Base-by-base conservation (phyloP, 2,797 vertebrate species). In the Aldrovandia affinis region DNA sequence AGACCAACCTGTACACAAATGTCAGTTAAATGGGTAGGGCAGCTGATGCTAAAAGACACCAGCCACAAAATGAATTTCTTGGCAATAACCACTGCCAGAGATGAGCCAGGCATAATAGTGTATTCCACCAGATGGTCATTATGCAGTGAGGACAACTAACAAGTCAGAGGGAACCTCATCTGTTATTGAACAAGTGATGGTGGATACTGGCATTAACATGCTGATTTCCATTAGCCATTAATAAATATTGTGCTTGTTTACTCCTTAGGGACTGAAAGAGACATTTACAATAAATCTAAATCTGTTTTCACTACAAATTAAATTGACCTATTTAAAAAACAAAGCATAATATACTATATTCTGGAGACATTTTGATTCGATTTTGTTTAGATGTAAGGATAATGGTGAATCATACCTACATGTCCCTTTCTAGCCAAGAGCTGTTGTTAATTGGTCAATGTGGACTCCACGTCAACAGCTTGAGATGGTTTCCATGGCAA, bases 401-500 rank as follows among this genome's bases (percentile, higher is more conserved):
- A 70, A 73, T 73, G 36, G 33, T 42, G 68, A 73, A 20, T 73
- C 68, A 47, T 77, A 20, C 39, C 42, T n/a, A 47, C 18, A n/a
- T 44, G 42, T 44, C 9, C 42, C 14, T 77, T 28, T 47, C 73
- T 10, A n/a, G 8, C 42, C 42, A 44, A 54, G 50, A 28, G 15
- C 12, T 79, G 50, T 20, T 79, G 50, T 12, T n/a, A 77, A 12
- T 50, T 12, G 28, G 78, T 79, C 78, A 79, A 52, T 25, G 30
- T 78, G 20, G 44, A 50, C 9, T 79, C 50, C 10, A 18, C 78
- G 33, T 79, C 50, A 79, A 52, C 47, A 79, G 22, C 14, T 79
- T 50, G 78, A 30, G n/a, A 18, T 79, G 47, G 78, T 79, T 79
- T 79, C 78, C 50, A 79, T 79, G 78, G 47, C 52, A 79, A 79